A percentile compares a stretch with the other conserved stretches of the same genome.
These are phyloP conservation scores for Ectemnius lituratus DNA, from an alignment of 2,888 invertebrate genomes.

Conservation along the genomic window DNA sequence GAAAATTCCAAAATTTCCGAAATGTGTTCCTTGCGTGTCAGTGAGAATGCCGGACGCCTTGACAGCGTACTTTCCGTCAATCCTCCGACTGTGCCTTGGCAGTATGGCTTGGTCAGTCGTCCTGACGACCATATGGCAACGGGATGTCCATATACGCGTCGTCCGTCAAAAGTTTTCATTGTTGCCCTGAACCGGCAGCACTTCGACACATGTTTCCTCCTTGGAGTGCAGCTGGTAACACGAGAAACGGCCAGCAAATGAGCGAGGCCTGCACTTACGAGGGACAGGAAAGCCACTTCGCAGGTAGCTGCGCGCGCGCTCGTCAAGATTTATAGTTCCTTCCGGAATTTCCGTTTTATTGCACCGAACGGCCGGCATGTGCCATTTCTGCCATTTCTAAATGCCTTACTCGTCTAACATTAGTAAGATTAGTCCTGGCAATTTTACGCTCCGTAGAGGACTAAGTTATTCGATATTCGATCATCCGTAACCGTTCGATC, in stretches of 20 bases:
- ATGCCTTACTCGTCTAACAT: background rate
- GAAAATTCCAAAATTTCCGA: background rate
- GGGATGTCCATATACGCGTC: slow-evolving; percentile 35
- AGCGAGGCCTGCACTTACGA: slow-evolving; percentile 11
- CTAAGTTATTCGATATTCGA: no score
- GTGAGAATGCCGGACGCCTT: slow-evolving; percentile 12
- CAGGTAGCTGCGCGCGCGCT: background rate
- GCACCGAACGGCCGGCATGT: slow-evolving; percentile 1
- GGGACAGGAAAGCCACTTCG: slow-evolving; percentile 33
- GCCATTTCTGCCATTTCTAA: background rate
- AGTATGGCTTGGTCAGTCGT: slow-evolving; percentile 23
- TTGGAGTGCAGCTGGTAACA: slow-evolving; percentile 13
- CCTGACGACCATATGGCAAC: slow-evolving; percentile 57
- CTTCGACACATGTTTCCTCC: slow-evolving; percentile 53
- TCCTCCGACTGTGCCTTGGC: slow-evolving; percentile 19
- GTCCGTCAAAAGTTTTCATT: slow-evolving; percentile 52
- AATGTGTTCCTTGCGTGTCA: background rate
- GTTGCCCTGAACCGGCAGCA: slow-evolving; percentile 34
- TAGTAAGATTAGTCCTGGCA: background rate
- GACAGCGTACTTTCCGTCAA: slow-evolving; percentile 9
- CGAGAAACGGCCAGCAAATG: slow-evolving; percentile 15
- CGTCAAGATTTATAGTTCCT: slow-evolving; percentile 42
- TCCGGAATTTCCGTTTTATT: slow-evolving; percentile 16
- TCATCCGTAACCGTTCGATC: background rate
- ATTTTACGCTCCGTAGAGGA: no score